Evolutionary conservation across 2,113 vertebrate genomes (phyloP), one percentile per base, ranked within the genome.

Genomic region (Sylvilagus bachmani): DNA sequence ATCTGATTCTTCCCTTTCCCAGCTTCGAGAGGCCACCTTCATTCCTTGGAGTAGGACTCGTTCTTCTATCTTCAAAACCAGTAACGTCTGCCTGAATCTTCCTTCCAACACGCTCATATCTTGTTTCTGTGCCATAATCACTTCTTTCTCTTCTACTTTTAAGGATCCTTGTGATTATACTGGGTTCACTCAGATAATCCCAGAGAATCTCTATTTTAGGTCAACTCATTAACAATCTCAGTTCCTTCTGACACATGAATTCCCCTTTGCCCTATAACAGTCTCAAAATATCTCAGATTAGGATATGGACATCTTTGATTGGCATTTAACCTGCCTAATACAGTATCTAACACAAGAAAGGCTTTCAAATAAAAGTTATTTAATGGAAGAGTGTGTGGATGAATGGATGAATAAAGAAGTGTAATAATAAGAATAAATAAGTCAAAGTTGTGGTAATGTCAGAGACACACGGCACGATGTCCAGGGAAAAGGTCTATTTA

Each of bases 171-270:
- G 66, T 51, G 29, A 73, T 85, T 73, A 51, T 55, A 84, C 51
- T 85, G 66, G 49, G 16, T 4, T n/a, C 11, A 80, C 8, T 4
- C 1, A 27, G 13, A 74, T 70, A 90, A 82, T 85, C 17, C 69
- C 74, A 5, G n/a, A 79, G 25, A 69, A 74, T 67, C 14, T 78
- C 25, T 17, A 14, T 84, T 82, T 91, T 79, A 71, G 2, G 33
- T 64, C 19, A 93, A 38, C 16, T 80, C n/a, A 61, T 84, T 92
- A 83, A 22, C 38, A 95, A 49, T 1, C 17, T 95, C 58, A 92
- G 10, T 82, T 86, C 7, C 49, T 12, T 71, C 79, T 62, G 6
- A 19, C 75, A n/a, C 21, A 10, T 80, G 75, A 67, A 58, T 31
- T 90, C 36, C 16, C 13, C 21, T 69, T 79, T 93, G 3, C 51